Percentiles rank a stretch among this genome's conserved stretches.
Conservation (phyloP, 2,888 invertebrate genomes). For the Drosophila aldrichi region DNA sequence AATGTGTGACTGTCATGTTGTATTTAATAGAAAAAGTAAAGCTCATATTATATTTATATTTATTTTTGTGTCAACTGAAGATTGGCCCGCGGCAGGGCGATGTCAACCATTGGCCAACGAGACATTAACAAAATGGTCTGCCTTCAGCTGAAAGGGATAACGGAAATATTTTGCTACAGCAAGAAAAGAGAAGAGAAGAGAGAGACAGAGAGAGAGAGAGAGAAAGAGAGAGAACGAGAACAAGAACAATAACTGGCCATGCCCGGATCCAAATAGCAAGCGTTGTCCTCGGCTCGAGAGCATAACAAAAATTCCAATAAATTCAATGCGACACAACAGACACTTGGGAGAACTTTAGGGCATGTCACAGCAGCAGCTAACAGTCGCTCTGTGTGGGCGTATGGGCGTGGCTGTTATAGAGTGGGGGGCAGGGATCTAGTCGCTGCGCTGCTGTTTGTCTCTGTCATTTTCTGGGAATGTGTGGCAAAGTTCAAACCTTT, state of each 20-base stretch:
- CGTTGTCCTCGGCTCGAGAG: slow-evolving; percentile 56
- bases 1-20: background rate
- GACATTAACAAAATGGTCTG: slow-evolving; percentile 75
- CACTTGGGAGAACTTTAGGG: slow-evolving; percentile 79
- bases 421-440: background rate
- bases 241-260: slow-evolving; percentile 45
- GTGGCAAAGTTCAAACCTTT: slow-evolving; percentile 80
- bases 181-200: background rate
- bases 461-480: slow-evolving; percentile 59
- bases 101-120: slow-evolving; percentile 66
- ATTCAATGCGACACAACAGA: slow-evolving; percentile 80
- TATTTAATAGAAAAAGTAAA: slow-evolving; percentile 53
- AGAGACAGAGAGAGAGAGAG: background rate
- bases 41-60: slow-evolving; percentile 71
- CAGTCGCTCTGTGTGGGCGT: slow-evolving; percentile 14
- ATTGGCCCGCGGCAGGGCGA: slow-evolving; percentile 59
- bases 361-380: slow-evolving; percentile 71
- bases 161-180: slow-evolving; percentile 52
- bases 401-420: slow-evolving; percentile 36
- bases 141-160: slow-evolving; percentile 48
- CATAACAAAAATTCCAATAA: slow-evolving; percentile 79
- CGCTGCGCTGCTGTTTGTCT: slow-evolving; percentile 56
- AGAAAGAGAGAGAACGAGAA: background rate
- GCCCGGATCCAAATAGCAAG: slow-evolving; percentile 35
- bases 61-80: slow-evolving; percentile 45